These are phyloP conservation scores for Tiaroga cobitis DNA, from an alignment of 2,797 vertebrate genomes.

Conservation along the genomic window DNA sequence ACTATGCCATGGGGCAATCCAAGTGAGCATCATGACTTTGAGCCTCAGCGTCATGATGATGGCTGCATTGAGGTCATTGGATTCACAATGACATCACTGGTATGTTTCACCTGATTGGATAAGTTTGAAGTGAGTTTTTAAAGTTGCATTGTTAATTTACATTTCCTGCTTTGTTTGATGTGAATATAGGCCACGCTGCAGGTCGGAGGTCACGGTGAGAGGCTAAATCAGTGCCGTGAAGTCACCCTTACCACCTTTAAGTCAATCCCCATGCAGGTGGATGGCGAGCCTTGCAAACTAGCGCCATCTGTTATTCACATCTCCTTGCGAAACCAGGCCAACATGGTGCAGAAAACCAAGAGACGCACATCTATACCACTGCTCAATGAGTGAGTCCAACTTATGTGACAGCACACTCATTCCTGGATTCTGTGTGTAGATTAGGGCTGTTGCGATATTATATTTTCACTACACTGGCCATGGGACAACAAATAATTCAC, in stretches of 20 bases:
- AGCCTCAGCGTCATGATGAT: conserved; percentile 94
- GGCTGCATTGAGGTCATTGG: conserved; percentile 96
- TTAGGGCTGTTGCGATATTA: background rate
- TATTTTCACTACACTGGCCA: background rate
- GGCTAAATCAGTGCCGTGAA: conserved; percentile 90
- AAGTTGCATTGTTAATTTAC: background rate
- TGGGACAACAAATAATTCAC: no score
- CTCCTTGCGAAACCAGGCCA: conserved; percentile 92
- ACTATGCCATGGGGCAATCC: conserved; percentile 97
- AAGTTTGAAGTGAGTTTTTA: background rate
- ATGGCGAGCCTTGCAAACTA: conserved; percentile 92
- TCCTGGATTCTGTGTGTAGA: background rate
- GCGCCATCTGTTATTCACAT: conserved; percentile 88
- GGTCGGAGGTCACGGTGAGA: conserved; percentile 93
- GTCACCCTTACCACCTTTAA: conserved; percentile 91
- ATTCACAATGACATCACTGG: conserved; percentile 96
- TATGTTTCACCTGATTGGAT: conserved; percentile 61
- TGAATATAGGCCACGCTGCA: conserved; percentile 87
- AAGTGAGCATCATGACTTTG: conserved; percentile 92
- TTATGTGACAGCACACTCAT: conserved; percentile 22
- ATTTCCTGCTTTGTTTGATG: background rate
- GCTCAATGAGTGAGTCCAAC: conserved; percentile 85
- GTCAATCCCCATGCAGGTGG: conserved; percentile 93
- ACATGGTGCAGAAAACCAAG: conserved; percentile 96
- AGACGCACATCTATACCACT: conserved; percentile 86